Base-by-base conservation (phyloP, 2,797 vertebrate species). In the Danio albolineatus region DNA sequence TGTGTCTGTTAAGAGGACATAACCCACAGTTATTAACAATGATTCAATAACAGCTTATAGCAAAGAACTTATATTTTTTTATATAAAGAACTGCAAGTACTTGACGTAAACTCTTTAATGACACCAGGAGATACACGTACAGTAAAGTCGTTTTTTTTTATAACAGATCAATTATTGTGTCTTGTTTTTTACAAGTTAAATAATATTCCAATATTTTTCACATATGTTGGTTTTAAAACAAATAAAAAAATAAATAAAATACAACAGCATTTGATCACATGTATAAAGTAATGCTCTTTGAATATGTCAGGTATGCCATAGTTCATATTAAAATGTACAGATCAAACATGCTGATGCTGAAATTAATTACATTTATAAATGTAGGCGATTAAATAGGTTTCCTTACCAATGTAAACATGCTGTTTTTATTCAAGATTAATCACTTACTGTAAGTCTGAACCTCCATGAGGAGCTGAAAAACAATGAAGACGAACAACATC, bases 171-270 rank as follows among this genome's bases (percentile, higher is more conserved):
- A n/a, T n/a, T 14, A 51, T 51, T 16, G 16, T 13, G 16, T 51
- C 48, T 46, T 16, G 8, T 46, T 51, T 7, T 51, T 51, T 51
- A 51, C 48, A 51, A 51, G 13, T 5, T 53, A 16, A 53, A 51
- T 51, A 7, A 49, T 3, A 51, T 0, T 16, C 10, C 0, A 0
- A 57, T 19, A 7, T 57, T 1, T 12, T 12, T 59, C 12, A 14
- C 1, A 59, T 36, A 36, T 59, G 13, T 59, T 36, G 0, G 0
- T 5, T 6, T 28, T n/a, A n/a, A n/a, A n/a, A n/a, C n/a, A n/a
- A n/a, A n/a, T n/a, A n/a, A 0, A 57, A 10, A n/a, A n/a, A 17
- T 54, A 4, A 10, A 1, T 0, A 10, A 10, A 21, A 21, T n/a
- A 2, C n/a, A 4, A 6, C 9, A 57, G 12, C 56, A 14, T 21